These are phyloP conservation scores for Melikaiella ostensackeni DNA, from an alignment of 2,888 invertebrate genomes.

Conservation along the genomic window DNA sequence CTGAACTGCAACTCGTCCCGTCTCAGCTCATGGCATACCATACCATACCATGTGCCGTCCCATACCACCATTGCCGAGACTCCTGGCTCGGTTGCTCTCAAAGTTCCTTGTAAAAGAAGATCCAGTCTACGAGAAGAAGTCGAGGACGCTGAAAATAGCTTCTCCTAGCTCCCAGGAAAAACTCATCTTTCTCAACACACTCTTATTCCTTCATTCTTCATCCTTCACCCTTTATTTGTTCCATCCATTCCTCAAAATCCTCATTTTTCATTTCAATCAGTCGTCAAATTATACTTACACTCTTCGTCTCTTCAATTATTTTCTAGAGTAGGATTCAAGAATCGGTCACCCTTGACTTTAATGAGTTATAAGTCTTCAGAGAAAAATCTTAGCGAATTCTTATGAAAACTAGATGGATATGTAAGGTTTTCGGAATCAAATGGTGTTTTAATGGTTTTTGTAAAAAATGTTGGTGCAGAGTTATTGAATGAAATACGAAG, in stretches of 20 bases:
- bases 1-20: conserved; percentile 74
- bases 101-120: conserved; percentile 59
- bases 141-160: conserved; percentile 62
- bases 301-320: too few species aligned
- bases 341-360: too few species aligned
- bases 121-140: conserved; percentile 44
- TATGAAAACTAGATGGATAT: too few species aligned
- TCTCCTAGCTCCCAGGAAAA: conserved; percentile 51
- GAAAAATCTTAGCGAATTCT: too few species aligned
- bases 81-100: conserved; percentile 50
- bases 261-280: not conserved
- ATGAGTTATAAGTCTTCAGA: too few species aligned
- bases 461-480: too few species aligned
- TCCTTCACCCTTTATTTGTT: conserved; percentile 46
- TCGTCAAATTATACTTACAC: too few species aligned
- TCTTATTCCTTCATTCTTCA: conserved; percentile 41
- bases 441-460: too few species aligned
- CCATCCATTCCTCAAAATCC: not conserved
- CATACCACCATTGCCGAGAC: conserved; percentile 44
- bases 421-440: too few species aligned
- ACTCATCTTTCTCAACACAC: conserved; percentile 48
- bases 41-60: conserved; percentile 42
- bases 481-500: too few species aligned
- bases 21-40: conserved; percentile 55
- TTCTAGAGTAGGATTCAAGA: too few species aligned